Conservation (phyloP, 2,888 invertebrate genomes). For the Didymodactylos carnosus region DNA sequence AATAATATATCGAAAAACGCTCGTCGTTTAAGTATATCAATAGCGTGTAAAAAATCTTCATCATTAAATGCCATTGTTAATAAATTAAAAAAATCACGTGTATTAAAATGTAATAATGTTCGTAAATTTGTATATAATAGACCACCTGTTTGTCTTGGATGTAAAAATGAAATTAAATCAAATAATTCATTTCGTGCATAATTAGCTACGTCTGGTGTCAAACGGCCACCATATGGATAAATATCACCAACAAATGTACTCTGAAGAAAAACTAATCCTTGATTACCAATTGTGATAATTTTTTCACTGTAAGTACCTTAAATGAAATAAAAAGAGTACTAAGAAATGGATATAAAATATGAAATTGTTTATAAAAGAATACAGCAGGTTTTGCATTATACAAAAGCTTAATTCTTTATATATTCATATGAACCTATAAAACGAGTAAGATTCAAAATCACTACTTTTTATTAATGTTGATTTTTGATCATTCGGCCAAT, state of each 20-base stretch:
- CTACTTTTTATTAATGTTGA: no score
- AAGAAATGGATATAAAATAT: no score
- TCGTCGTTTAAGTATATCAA: not conserved
- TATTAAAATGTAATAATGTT: not conserved
- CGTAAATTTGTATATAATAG: not conserved
- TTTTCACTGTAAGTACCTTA: not conserved
- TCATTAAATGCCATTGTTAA: not conserved
- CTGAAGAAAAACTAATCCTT: not conserved
- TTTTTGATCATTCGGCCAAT: no score
- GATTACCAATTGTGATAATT: not conserved
- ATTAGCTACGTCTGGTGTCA: not conserved
- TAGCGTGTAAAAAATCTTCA: not conserved
- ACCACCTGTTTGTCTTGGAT: not conserved
- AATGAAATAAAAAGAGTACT: no score
- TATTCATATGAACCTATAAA: no score
- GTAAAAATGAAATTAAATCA: not conserved
- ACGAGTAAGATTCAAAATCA: no score
- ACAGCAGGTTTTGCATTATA: no score
- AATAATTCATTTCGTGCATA: not conserved
- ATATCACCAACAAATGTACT: not conserved
- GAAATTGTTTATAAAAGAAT: no score
- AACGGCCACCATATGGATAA: not conserved
- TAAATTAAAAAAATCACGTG: not conserved
- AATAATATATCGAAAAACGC: not conserved
- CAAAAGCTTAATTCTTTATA: no score